Base-by-base conservation (phyloP, 2,888 invertebrate genomes). In the Ceratothoa steindachneri region DNA sequence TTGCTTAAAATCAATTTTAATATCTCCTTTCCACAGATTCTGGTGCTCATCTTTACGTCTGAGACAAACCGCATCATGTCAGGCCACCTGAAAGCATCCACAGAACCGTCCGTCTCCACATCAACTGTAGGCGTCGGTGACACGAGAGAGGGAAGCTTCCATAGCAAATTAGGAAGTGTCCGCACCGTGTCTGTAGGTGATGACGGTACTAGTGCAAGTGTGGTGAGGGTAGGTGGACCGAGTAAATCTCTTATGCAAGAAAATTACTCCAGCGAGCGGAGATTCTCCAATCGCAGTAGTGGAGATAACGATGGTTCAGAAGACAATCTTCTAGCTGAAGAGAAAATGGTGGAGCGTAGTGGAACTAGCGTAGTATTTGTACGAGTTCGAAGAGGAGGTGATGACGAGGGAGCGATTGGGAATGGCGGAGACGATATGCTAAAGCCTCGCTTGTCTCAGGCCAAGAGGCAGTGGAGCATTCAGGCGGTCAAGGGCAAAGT, bases 401-500 rank as follows among this genome's bases (percentile, higher is more conserved):
- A 24, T 24, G 2, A 12, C 12, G 60, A 60, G 24, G 60, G 24
- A 24, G 60, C 12, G 24, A n/a, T 24, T 12, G 52, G n/a, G 1
- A 24, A 24, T 24, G 22, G 19, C 12, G 12, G 12, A 1, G 60
- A 60, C 1, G 60, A 24, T 24, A 60, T n/a, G n/a, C 27, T 60
- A 24, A 60, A 60, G 27, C 60, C 76, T n/a, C 72, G 72, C 4
- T 22, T 69, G 24, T 76, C 73, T 5, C 77, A 77, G 65, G 77
- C 77, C 9, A 69, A 71, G 64, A 51, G 80, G 1, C 77, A 77
- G 65, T 77, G 77, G 74, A 73, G 73, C 64, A 72, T 80, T 7
- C 80, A 80, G 64, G 80, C 80, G 30, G 77, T 80, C 51, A 77
- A 77, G 41, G 92, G 93, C 75, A 93, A 93, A 86, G 93, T 93